These are phyloP conservation scores for Todiramphus chloris DNA, from an alignment of 2,113 vertebrate genomes.

Conservation along the genomic window DNA sequence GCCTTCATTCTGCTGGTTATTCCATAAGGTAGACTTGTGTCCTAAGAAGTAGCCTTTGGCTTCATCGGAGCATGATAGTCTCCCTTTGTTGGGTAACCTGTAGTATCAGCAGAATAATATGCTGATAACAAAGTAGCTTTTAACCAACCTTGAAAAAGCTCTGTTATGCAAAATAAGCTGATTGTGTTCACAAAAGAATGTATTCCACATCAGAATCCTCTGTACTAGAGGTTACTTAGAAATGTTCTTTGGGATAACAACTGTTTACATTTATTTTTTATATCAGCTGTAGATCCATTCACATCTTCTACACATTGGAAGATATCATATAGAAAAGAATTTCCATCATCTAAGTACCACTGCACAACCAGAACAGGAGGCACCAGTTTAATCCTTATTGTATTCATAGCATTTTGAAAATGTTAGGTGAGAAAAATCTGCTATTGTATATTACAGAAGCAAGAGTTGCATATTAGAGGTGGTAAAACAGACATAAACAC, in stretches of 20 bases:
- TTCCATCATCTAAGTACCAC: neutral
- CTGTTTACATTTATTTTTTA: neutral
- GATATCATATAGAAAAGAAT: neutral
- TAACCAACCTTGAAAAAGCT: neutral
- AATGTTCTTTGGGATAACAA: neutral
- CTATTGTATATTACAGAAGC: neutral
- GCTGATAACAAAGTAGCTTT: neutral
- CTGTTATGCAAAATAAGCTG: neutral
- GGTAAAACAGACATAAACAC: neutral
- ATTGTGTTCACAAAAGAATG: neutral
- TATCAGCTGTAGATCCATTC: neutral
- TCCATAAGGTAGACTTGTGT: neutral
- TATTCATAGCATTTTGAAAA: neutral
- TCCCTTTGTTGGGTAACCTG: neutral
- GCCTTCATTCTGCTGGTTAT: neutral
- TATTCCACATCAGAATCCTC: neutral
- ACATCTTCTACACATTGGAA: neutral
- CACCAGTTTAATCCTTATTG: neutral
- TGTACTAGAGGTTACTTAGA: neutral
- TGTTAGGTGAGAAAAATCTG: neutral
- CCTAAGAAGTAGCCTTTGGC: neutral
- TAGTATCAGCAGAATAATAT: neutral
- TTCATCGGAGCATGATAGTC: neutral
- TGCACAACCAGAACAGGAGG: neutral
- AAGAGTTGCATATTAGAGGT: neutral